Evolutionary conservation across 2,113 vertebrate genomes (phyloP).

Genomic region (Etheostoma spectabile): DNA sequence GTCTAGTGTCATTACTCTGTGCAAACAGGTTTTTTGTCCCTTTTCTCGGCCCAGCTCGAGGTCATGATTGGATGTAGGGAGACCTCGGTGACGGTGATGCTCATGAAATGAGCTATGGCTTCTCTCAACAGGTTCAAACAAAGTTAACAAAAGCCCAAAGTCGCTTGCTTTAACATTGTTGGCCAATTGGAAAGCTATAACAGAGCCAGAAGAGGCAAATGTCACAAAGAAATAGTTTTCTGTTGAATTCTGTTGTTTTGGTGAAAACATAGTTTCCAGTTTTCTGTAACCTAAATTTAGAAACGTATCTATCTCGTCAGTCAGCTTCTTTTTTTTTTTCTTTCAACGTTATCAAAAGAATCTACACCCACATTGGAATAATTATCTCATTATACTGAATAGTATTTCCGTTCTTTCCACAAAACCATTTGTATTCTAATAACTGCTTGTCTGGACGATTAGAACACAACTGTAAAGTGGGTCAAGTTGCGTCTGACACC

Average conservation of each 20-base stretch:
- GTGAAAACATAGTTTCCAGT: constrained; percentile 27
- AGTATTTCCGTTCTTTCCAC: not conserved
- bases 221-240: not conserved
- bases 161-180: not conserved
- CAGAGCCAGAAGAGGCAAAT: not conserved
- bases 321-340: not conserved
- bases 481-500: not conserved
- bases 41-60: no score
- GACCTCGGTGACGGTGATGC: not conserved
- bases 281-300: constrained; percentile 24
- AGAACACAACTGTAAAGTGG: constrained; percentile 3
- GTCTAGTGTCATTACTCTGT: no score
- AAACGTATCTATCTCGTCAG: not conserved
- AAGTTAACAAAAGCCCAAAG: not conserved
- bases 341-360: not conserved
- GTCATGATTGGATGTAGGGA: no score
- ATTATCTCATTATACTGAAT: not conserved
- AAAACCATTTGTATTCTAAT: not conserved
- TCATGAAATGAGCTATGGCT: not conserved
- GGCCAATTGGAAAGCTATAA: not conserved
- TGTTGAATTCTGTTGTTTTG: constrained; percentile 11
- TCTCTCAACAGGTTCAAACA: not conserved
- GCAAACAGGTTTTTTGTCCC: no score
- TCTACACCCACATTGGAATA: constrained; percentile 20
- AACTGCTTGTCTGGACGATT: not conserved